Evolutionary conservation across 30 jellyfish, hydroid and myxozoan genomes (phyloP), one percentile per base, ranked within the genome.

Genomic region (Pseudorhiza aurosa): DNA sequence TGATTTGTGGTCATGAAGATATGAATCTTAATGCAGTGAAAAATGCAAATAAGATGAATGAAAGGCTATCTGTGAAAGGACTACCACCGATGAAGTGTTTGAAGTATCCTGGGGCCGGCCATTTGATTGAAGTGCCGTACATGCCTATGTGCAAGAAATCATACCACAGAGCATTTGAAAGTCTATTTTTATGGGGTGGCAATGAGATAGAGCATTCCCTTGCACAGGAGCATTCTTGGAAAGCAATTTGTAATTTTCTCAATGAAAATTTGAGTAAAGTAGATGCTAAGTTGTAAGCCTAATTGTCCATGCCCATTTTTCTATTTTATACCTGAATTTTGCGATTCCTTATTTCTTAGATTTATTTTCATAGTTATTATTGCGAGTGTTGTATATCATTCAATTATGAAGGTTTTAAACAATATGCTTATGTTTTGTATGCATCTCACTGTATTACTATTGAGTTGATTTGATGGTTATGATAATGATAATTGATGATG

Each of bases 221-320:
- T 37, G 97, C 97, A 2, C 89, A 83, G 69, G 86, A 67, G 76
- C 94, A 88, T 62, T 42, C 94, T 10, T 88, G 97, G 97, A 71
- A 40, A 58, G 75, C 68, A 10, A 72, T 88, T 15, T 7, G 65
- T 12, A 32, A 44, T 2, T 88, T 88, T 51, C 25, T 88, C 51
- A 42, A 58, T 25, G 67, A 62, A 19, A 72, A 68, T 26, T 5
- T 82, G 5, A 24, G 45, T 9, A 77, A 65, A 21, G 27, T 18
- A 59, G 2, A 67, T 0, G 21, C 75, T 24, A 73, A 21, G 63
- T 11, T 73, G 27, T 73, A 36, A 36, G 2, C 39, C 27, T 65
- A n/a, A n/a, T n/a, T n/a, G n/a, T 42, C 14, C 56, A 42, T 42
- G 9, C 17, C 17, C 17, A 42, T 9, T 8, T 42, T 8, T 42